phyloP scores from a whole-genome alignment of 2,113 vertebrate genomes.

The Rhinolophus sinicus region DNA sequence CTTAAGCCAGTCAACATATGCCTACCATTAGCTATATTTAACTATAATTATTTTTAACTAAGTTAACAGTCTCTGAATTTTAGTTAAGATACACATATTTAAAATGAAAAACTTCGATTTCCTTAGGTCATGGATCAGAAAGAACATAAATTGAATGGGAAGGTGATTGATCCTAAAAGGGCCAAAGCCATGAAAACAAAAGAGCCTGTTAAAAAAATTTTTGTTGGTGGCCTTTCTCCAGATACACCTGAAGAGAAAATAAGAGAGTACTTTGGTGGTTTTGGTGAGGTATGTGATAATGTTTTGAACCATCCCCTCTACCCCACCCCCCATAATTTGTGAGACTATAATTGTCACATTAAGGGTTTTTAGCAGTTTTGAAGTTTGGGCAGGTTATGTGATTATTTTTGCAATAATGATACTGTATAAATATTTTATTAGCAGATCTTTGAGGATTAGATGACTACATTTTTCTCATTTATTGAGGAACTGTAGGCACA shows the following conservation, averaged over 20 bases:
- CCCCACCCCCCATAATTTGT: neutral
- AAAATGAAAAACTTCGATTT: constrained; percentile 78
- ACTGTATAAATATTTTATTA: neutral
- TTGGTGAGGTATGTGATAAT: constrained; percentile 92
- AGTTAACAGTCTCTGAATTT: constrained; percentile 52
- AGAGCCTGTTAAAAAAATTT: constrained; percentile 99
- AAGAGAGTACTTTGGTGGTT: constrained; percentile 96
- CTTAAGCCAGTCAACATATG: neutral
- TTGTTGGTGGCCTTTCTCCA: constrained; percentile 98
- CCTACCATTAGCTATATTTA: constrained; percentile 4
- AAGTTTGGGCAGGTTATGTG: neutral
- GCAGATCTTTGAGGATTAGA: neutral
- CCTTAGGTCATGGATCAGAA: constrained; percentile 95
- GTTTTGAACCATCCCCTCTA: constrained; percentile 3
- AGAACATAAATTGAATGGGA: constrained; percentile 98
- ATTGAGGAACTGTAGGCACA: neutral
- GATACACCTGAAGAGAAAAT: constrained; percentile 99
- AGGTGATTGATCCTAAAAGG: constrained; percentile 99
- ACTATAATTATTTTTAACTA: constrained; percentile 32
- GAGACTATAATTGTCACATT: constrained; percentile 15
- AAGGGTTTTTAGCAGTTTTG: neutral
- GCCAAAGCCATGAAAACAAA: constrained; percentile 99
- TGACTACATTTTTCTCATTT: neutral
- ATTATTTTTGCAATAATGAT: constrained; percentile 18
- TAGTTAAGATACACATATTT: constrained; percentile 52